phyloP scores from a whole-genome alignment of 1,140 invertebrate genomes.

The Psilanteris sp. region DNA sequence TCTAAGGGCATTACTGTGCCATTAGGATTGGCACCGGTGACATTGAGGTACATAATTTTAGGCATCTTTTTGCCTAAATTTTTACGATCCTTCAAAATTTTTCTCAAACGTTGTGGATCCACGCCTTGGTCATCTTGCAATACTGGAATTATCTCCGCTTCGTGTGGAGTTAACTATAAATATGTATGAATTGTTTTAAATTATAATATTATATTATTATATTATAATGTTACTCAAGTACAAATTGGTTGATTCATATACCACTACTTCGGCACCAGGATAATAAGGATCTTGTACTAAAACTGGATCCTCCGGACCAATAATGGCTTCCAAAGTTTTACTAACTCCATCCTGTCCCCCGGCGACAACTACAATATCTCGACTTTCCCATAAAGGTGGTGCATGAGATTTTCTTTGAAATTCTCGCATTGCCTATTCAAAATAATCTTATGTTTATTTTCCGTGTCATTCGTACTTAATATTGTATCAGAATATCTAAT shows the following conservation, averaged over 20 bases:
- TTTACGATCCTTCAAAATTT: slow-evolving; percentile 77
- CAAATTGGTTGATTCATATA: slow-evolving; percentile 76
- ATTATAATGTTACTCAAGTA: no score
- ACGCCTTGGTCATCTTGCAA: slow-evolving; percentile 81
- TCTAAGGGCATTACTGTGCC: slow-evolving; percentile 84
- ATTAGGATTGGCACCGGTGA: slow-evolving; percentile 85
- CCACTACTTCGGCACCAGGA: slow-evolving; percentile 84
- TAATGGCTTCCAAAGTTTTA: slow-evolving; percentile 85
- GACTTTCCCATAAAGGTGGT: slow-evolving; percentile 83
- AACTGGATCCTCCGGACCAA: slow-evolving; percentile 85
- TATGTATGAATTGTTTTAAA: no score
- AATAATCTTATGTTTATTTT: no score
- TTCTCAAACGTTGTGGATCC: slow-evolving; percentile 76
- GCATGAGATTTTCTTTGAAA: slow-evolving; percentile 84
- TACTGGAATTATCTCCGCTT: slow-evolving; percentile 79
- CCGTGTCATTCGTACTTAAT: no score
- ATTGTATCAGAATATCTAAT: no score
- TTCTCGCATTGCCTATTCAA: slow-evolving; percentile 80
- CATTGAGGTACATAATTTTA: slow-evolving; percentile 82
- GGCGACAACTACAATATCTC: slow-evolving; percentile 84
- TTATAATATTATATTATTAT: no score
- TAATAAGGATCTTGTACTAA: slow-evolving; percentile 86
- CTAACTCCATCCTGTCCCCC: slow-evolving; percentile 89
- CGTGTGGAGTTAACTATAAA: slow-evolving; percentile 80
- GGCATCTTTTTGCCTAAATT: slow-evolving; percentile 81